A percentile compares a stretch with the other conserved stretches of the same genome.
phyloP scores from a whole-genome alignment of 2,113 vertebrate genomes.

The Macrotis lagotis region DNA sequence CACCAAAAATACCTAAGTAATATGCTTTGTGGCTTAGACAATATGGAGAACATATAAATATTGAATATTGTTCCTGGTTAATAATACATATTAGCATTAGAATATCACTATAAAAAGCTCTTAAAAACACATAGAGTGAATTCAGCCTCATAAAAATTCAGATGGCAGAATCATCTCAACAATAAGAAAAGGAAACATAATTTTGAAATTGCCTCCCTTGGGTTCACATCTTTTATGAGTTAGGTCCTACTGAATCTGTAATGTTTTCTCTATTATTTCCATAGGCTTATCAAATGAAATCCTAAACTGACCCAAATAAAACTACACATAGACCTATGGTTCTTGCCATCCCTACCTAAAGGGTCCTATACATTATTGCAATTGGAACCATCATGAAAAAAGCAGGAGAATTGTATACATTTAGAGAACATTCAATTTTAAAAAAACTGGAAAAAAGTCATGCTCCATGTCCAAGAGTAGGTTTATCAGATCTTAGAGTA shows the following conservation, averaged over 20 bases:
- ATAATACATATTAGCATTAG: slow-evolving; percentile 65
- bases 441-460: not conserved
- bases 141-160: slow-evolving; percentile 45
- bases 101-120: slow-evolving; percentile 53
- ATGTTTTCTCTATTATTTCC: not conserved
- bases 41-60: slow-evolving; percentile 58
- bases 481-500: not conserved
- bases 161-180: slow-evolving; percentile 7
- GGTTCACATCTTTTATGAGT: not conserved
- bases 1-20: slow-evolving; percentile 52
- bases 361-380: not conserved
- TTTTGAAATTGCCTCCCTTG: not conserved
- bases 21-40: slow-evolving; percentile 41
- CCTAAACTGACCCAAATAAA: slow-evolving; percentile 16
- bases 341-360: not conserved
- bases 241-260: not conserved
- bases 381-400: not conserved
- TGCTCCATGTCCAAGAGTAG: not conserved
- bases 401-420: not conserved
- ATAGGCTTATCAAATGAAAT: slow-evolving; percentile 24
- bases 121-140: slow-evolving; percentile 27
- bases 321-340: not conserved
- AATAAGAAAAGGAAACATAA: not conserved
- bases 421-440: not conserved
- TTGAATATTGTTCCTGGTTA: slow-evolving; percentile 63